Evolutionary conservation across 2,888 invertebrate species (phyloP), one percentile per base, ranked within the genome.

Genomic region (Lasioglossum leucozonium): DNA sequence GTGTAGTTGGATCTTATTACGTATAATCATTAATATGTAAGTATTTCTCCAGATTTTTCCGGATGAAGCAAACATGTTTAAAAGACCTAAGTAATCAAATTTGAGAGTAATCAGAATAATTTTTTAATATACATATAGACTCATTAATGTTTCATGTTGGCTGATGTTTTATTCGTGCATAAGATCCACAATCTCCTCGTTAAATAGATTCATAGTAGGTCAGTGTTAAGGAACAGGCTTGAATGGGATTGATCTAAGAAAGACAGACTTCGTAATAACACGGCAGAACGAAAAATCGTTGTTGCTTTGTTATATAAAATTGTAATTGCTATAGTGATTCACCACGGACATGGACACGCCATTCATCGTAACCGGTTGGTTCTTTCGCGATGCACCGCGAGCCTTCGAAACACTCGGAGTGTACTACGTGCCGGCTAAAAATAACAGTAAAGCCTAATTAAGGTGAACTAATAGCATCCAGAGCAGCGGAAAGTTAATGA

Each of bases 381-480:
- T 78, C 69, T 26, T 22, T 67, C 13, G 22, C 13, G 22, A 42
- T 51, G 8, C n/a, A 16, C 26, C 44, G 75, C 13, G 51, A 3
- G 22, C 44, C 55, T 51, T 65, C 44, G 37, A 73, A 37, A 51
- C 26, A 37, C 62, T 2, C 13, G 22, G 26, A 78, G 62, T n/a
- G n/a, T 71, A 77, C 47, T 69, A 62, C 26, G 44, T 30, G 72
- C 55, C 71, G 58, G 42, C 67, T 67, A 78, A 71, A 71, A 51
- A 82, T 74, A 78, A 82, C 71, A 42, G 47, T 74, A 82, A 76
- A 76, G 71, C 62, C 51, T 84, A 84, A 84, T 84, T 82, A 82
- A 72, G 13, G 72, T 37, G 82, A 81, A 81, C 83, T 77, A 82
- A 83, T 77, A 83, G 77, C 72, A 65, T 37, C 44, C 51, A 82